Percentiles rank a stretch among this genome's conserved stretches.
These are phyloP conservation scores for Halocynthia roretzi DNA, from an alignment of 23 tunicate species.

Conservation along the genomic window DNA sequence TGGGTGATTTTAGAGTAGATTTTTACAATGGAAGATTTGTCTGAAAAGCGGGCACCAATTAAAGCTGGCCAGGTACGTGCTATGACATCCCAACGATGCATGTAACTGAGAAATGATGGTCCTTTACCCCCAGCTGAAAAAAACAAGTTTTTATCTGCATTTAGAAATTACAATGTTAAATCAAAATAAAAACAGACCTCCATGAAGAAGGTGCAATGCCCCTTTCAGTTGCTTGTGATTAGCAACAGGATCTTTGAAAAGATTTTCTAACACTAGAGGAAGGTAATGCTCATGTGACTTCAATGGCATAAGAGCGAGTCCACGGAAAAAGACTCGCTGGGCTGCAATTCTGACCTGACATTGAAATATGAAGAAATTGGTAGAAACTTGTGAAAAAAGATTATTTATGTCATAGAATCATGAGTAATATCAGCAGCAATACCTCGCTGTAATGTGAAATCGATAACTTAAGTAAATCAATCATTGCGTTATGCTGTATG, in stretches of 20 bases:
- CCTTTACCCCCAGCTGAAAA: slow-evolving; percentile 27
- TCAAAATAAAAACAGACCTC: slow-evolving; percentile 18
- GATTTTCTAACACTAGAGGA: slow-evolving; percentile 54
- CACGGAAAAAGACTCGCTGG: slow-evolving; percentile 73
- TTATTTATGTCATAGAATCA: not conserved
- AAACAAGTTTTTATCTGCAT: not conserved
- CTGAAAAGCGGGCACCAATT: slow-evolving; percentile 61
- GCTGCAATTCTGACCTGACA: slow-evolving; percentile 47
- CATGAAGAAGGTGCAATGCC: slow-evolving; percentile 61
- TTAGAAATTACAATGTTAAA: not conserved
- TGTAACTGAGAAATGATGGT: slow-evolving; percentile 28
- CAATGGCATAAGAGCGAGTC: slow-evolving; percentile 38
- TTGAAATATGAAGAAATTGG: not conserved
- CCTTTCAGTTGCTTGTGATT: slow-evolving; percentile 73
- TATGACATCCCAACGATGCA: slow-evolving; percentile 67
- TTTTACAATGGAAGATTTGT: slow-evolving; percentile 69
- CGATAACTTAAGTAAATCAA: slow-evolving; percentile 64
- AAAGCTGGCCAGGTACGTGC: slow-evolving; percentile 79
- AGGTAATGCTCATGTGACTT: slow-evolving; percentile 50
- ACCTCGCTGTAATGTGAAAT: slow-evolving; percentile 77
- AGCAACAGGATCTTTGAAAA: slow-evolving; percentile 26
- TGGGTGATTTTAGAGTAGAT: slow-evolving; percentile 45
- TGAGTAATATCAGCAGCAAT: too few species aligned
- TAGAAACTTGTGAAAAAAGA: not conserved
- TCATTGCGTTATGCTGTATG: slow-evolving; percentile 56